Evolutionary conservation across 2,113 vertebrate genomes (phyloP).

Genomic region (Falcunculus frontatus): DNA sequence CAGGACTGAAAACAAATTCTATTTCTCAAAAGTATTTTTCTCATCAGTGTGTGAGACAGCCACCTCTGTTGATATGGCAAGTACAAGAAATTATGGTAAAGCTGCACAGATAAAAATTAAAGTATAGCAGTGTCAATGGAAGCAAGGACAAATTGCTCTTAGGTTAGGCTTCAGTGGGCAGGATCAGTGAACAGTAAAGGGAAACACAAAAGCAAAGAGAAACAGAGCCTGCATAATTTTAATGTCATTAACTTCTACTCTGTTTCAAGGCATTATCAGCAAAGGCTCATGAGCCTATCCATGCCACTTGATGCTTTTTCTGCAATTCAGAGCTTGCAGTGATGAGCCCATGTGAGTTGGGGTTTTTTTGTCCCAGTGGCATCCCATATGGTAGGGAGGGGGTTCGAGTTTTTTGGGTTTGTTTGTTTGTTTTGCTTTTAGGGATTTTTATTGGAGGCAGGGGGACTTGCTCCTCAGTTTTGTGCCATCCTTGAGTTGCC

Average conservation of each 20-base stretch:
- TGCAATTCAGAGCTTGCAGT: not conserved
- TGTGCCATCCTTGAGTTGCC: not conserved
- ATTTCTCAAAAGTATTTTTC: not conserved
- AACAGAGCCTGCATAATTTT: not conserved
- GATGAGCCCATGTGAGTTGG: not conserved
- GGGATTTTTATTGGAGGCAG: not conserved
- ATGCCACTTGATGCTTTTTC: not conserved
- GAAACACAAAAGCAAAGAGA: not conserved
- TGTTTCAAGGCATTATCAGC: not conserved
- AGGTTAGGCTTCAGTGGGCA: not conserved
- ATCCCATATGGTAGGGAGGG: too few species aligned
- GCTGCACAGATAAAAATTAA: not conserved
- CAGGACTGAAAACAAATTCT: not conserved
- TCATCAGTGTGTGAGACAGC: not conserved
- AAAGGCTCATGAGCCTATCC: not conserved
- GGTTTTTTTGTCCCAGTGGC: not conserved
- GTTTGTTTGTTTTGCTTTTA: not conserved
- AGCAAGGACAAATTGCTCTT: not conserved
- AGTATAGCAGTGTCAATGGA: not conserved
- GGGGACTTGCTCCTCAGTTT: not conserved
- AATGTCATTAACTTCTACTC: not conserved
- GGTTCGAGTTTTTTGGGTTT: rapidly evolving
- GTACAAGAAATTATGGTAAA: not conserved
- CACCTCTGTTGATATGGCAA: not conserved
- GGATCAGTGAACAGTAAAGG: too few species aligned